Evolutionary conservation across 2,797 vertebrate species (phyloP).

Genomic region (Lithobates pipiens): DNA sequence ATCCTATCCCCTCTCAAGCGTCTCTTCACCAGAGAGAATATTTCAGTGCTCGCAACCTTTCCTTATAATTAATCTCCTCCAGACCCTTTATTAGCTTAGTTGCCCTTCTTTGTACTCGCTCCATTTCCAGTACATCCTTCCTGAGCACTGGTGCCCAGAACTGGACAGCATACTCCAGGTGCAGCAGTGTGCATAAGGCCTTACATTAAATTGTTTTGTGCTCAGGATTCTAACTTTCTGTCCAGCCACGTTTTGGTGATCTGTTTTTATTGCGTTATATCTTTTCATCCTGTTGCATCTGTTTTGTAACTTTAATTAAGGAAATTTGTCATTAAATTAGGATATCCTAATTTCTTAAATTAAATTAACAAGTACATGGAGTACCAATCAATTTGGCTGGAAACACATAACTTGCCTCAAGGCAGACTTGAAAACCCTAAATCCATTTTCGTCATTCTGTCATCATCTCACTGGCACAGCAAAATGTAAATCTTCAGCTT

Average conservation of each 20-base stretch:
- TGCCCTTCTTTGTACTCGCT: too few relatives aligned
- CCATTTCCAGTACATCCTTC: too few relatives aligned
- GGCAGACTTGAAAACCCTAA: constrained; percentile 14
- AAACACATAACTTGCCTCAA: constrained; percentile 17
- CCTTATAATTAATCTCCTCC: too few relatives aligned
- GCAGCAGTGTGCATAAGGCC: too few relatives aligned
- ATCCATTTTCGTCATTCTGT: not conserved
- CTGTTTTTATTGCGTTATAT: constrained; percentile 7
- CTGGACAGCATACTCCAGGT: too few relatives aligned
- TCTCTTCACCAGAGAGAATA: too few relatives aligned
- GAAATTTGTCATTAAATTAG: constrained; percentile 36
- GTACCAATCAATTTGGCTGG: constrained; percentile 29
- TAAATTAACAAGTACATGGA: not conserved
- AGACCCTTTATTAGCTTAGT: too few relatives aligned
- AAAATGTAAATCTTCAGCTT: not conserved
- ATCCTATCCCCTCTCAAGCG: too few relatives aligned
- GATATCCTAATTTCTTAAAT: constrained; percentile 7
- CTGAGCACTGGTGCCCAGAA: too few relatives aligned
- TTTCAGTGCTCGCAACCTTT: too few relatives aligned
- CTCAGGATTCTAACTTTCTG: not conserved
- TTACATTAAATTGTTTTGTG: not conserved
- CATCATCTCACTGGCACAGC: not conserved
- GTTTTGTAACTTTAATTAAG: constrained; percentile 17
- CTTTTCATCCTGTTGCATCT: not conserved
- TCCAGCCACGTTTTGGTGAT: not conserved